phyloP scores from a whole-genome alignment of 2,113 vertebrate genomes.

The Oostethus manadensis region DNA sequence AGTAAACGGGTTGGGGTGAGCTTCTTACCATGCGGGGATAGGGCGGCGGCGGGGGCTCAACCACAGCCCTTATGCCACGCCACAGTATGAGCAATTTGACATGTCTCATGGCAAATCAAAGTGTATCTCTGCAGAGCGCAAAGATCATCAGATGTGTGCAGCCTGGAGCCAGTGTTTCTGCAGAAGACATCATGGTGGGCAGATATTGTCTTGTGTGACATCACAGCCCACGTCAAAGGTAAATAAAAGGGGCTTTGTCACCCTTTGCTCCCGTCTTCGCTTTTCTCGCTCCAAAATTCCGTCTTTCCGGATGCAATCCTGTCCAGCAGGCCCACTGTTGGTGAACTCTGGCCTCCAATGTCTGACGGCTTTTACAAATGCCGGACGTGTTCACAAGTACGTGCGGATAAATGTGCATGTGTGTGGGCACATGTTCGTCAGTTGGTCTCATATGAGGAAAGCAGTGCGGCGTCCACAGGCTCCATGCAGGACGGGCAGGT shows the following conservation, averaged over 20 bases:
- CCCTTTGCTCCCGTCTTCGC: conserved; percentile 3
- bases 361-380: conserved; percentile 40
- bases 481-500: conserved; percentile 99
- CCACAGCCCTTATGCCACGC: conserved; percentile 47
- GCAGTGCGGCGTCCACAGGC: conserved; percentile 94
- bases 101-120: conserved; percentile 20
- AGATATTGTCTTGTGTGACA: conserved; percentile 2
- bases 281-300: conserved; percentile 4
- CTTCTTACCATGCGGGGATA: neutral
- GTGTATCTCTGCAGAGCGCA: conserved; percentile 5
- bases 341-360: conserved; percentile 13
- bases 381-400: conserved; percentile 31
- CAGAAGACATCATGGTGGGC: conserved; percentile 7
- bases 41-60: too few species aligned
- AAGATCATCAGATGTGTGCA: conserved; percentile 4
- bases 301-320: conserved; percentile 50
- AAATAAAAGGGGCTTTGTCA: neutral
- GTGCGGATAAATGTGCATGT: conserved; percentile 6
- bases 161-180: neutral
- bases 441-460: conserved; percentile 96
- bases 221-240: conserved; percentile 5
- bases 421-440: conserved; percentile 61
- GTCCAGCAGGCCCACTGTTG: conserved; percentile 67
- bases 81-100: conserved; percentile 16
- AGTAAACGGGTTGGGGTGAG: conserved; percentile 22